Conservation (phyloP, 1,140 invertebrate genomes). For the Ladona fulva region DNA sequence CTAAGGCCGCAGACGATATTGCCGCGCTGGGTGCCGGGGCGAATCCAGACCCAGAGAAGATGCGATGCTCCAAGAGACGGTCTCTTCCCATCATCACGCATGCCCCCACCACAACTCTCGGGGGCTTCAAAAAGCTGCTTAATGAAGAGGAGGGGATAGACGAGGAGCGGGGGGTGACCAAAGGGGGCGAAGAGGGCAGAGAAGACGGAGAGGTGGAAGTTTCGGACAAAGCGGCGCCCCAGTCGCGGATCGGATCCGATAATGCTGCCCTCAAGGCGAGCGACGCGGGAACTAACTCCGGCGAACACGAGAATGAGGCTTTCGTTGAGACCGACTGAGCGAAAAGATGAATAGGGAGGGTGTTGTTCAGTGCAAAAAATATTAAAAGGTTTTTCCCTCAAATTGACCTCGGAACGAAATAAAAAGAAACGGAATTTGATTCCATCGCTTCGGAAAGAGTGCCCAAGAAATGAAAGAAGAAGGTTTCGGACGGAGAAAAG, state of each 20-base stretch:
- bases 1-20: constrained; percentile 44
- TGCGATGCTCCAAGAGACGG: not conserved
- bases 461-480: too few species aligned
- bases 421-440: not conserved
- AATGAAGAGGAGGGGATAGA: constrained; percentile 21
- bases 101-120: not conserved
- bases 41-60: constrained; percentile 4
- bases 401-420: not conserved
- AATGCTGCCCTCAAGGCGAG: not conserved
- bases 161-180: constrained; percentile 25
- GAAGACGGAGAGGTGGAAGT: not conserved
- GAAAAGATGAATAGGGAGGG: not conserved
- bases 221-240: not conserved
- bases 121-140: constrained; percentile 9
- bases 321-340: constrained; percentile 2
- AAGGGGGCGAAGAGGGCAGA: constrained; percentile 15
- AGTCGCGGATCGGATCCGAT: not conserved
- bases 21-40: constrained; percentile 37
- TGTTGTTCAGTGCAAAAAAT: constrained; percentile 3
- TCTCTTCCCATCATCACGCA: not conserved
- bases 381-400: not conserved
- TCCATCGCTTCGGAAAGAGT: not conserved
- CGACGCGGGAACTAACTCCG: not conserved
- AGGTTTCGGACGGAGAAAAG: too few species aligned
- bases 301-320: constrained; percentile 12